Conservation (phyloP, 2,888 invertebrate species). For the Eumacrocentrus americanus region DNA sequence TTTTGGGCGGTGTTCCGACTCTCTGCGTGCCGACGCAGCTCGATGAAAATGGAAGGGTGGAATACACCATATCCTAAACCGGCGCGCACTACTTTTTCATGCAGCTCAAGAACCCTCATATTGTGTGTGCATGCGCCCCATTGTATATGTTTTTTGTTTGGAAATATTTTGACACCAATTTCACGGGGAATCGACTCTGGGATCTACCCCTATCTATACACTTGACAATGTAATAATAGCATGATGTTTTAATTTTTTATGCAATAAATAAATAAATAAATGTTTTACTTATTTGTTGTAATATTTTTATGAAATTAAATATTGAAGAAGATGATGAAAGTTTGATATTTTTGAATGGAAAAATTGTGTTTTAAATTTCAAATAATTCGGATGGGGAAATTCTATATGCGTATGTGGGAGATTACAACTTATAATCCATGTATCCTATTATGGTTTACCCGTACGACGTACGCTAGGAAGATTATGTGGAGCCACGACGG, state of each 20-base stretch:
- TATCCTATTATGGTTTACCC: constrained; percentile 53
- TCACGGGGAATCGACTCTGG: constrained; percentile 33
- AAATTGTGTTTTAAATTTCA: too few relatives aligned
- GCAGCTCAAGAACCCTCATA: constrained; percentile 7
- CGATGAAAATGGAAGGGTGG: constrained; percentile 34
- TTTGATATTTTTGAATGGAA: too few relatives aligned
- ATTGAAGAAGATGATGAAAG: too few relatives aligned
- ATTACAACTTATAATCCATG: constrained; percentile 56
- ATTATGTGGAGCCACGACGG: constrained; percentile 41
- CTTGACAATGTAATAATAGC: too few relatives aligned
- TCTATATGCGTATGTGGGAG: constrained; percentile 33
- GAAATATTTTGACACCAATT: constrained; percentile 49
- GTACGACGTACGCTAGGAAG: constrained; percentile 45
- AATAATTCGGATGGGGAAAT: constrained; percentile 3
- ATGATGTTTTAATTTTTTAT: too few relatives aligned
- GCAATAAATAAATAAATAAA: too few relatives aligned
- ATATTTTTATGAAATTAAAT: too few relatives aligned
- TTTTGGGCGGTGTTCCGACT: constrained; percentile 31
- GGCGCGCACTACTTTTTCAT: constrained; percentile 19
- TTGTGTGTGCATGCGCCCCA: neutral
- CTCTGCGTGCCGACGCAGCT: constrained; percentile 13
- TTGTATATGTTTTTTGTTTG: constrained; percentile 39
- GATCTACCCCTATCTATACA: constrained; percentile 24
- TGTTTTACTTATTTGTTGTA: too few relatives aligned
- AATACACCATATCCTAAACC: constrained; percentile 32